Evolutionary conservation across 1,140 invertebrate genomes (phyloP).

Genomic region (Chelonus insularis): DNA sequence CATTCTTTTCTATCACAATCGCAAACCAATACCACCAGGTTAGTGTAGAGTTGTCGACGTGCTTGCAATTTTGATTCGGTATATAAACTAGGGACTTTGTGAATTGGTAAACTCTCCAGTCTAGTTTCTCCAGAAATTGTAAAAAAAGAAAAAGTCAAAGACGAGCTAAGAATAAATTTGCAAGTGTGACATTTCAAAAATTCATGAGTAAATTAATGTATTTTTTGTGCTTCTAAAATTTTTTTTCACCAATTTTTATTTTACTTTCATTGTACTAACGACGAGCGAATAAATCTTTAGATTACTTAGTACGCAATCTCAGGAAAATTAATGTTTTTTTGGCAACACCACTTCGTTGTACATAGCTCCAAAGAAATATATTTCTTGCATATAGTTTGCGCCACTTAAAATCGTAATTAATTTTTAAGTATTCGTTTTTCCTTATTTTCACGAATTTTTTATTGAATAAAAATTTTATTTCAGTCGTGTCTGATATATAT

Average conservation of each 20-base stretch:
- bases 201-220: background rate
- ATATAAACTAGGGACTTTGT: background rate
- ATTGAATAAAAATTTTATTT: too few species aligned
- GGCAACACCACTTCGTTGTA: too few species aligned
- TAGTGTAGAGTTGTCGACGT: slow-evolving; percentile 9
- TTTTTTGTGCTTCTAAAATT: background rate
- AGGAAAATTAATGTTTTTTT: too few species aligned
- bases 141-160: slow-evolving; percentile 1
- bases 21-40: slow-evolving; percentile 16
- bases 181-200: slow-evolving; percentile 11
- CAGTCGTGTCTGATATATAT: too few species aligned
- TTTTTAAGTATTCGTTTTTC: too few species aligned
- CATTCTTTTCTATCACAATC: slow-evolving; percentile 14
- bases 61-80: slow-evolving; percentile 15
- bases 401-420: too few species aligned
- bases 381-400: too few species aligned
- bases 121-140: background rate
- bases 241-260: background rate
- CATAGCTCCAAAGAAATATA: too few species aligned
- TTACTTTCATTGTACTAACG: too few species aligned
- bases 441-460: too few species aligned
- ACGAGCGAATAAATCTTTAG: too few species aligned
- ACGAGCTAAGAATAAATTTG: slow-evolving; percentile 15
- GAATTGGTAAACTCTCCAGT: background rate
- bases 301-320: too few species aligned